phyloP scores from a whole-genome alignment of 2,797 vertebrate genomes.

The Sebastes kiyomatsui region DNA sequence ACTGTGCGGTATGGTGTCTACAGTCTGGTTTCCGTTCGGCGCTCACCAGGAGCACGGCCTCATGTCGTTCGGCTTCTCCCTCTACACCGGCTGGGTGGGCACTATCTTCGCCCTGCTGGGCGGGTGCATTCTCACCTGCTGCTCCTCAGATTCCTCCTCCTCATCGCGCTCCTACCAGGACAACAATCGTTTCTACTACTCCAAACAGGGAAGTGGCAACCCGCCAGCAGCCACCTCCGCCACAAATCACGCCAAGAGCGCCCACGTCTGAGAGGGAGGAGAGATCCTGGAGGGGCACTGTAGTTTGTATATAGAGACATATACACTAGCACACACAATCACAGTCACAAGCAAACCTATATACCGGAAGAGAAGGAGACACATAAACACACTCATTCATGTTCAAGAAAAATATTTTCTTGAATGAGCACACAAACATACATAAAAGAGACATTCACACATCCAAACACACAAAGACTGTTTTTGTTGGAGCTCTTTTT shows the following conservation, averaged over 20 bases:
- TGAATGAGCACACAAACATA: slow-evolving; percentile 10
- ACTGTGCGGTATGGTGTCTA: slow-evolving; percentile 89
- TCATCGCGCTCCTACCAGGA: slow-evolving; percentile 86
- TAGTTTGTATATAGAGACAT: slow-evolving; percentile 47
- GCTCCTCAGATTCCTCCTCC: slow-evolving; percentile 86
- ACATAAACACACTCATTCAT: neutral
- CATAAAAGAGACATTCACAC: slow-evolving; percentile 9
- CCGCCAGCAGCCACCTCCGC: slow-evolving; percentile 67
- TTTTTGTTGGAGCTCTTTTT: slow-evolving; percentile 30
- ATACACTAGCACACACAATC: slow-evolving; percentile 4
- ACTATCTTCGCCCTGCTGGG: slow-evolving; percentile 90
- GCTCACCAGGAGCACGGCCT: slow-evolving; percentile 89
- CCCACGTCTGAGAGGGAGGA: slow-evolving; percentile 86
- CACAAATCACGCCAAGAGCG: slow-evolving; percentile 93
- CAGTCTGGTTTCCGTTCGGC: slow-evolving; percentile 95
- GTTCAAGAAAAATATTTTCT: slow-evolving; percentile 1
- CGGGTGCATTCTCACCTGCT: slow-evolving; percentile 89
- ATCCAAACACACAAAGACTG: slow-evolving; percentile 39
- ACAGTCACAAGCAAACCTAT: neutral
- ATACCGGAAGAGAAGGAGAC: neutral
- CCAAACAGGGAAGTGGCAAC: slow-evolving; percentile 82
- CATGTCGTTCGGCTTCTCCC: slow-evolving; percentile 95
- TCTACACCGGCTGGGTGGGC: slow-evolving; percentile 95
- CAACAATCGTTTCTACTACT: slow-evolving; percentile 94
- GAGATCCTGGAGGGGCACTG: neutral